phyloP scores from a whole-genome alignment of 2,113 vertebrate genomes.

The Carassius gibelio region DNA sequence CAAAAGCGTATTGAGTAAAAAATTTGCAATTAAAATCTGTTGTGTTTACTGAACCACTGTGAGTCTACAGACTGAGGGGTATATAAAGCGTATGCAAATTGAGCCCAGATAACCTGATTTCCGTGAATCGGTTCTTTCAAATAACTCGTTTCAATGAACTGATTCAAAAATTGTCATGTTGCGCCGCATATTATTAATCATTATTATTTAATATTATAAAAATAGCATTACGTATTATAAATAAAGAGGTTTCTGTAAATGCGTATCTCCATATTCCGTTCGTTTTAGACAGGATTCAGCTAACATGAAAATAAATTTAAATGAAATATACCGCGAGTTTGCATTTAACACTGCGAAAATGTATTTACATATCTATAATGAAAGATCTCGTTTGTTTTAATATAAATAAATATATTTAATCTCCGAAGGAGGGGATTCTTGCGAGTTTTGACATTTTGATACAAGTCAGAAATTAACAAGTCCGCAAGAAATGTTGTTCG shows the following conservation, averaged over 20 bases:
- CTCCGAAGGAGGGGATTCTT: neutral
- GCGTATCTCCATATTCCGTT: too few species aligned
- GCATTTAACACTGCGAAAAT: neutral
- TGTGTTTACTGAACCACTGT: neutral
- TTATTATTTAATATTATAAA: too few species aligned
- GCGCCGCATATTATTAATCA: neutral
- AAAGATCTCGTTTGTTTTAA: neutral
- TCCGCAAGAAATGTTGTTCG: neutral
- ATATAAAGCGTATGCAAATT: neutral
- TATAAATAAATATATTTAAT: neutral
- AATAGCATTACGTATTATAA: too few species aligned
- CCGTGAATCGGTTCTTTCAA: neutral
- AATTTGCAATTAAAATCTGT: neutral
- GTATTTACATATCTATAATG: too few species aligned
- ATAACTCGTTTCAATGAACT: neutral
- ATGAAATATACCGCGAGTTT: neutral
- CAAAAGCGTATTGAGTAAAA: neutral
- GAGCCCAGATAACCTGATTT: neutral
- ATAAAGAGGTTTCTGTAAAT: too few species aligned
- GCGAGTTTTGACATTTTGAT: neutral
- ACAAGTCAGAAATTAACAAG: neutral
- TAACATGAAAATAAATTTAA: too few species aligned
- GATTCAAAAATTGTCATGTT: neutral
- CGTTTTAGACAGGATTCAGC: neutral
- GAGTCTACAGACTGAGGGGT: neutral